Base-by-base conservation (phyloP, 2,113 vertebrate genomes). In the Myrmecobius fasciatus region DNA sequence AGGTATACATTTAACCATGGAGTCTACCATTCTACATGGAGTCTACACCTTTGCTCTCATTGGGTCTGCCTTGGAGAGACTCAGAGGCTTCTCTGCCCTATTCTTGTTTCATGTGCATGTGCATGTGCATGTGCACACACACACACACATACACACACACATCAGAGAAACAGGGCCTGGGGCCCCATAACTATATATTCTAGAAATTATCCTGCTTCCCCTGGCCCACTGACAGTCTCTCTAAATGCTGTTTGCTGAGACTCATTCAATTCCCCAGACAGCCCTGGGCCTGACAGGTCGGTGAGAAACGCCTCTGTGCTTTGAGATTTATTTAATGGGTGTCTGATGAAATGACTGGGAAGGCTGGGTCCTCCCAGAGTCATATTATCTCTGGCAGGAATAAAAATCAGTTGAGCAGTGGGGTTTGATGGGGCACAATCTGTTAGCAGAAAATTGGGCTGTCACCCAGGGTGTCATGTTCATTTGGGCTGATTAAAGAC, bases 391-490 rank as follows among this genome's bases (percentile, higher is more conserved):
- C 98, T 97, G 95, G 98, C 98, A 99, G 98, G 98, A 99, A 99
- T 99, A 99, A 99, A 98, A 98, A 98, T 98, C 99, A 97, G 98
- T 97, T 98, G 98, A 98, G 97, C 96, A 95, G 98, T 89, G 95
- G 98, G 98, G 95, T 97, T 98, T 98, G 99, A 99, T 99, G 98
- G 92, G 99, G 99, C 96, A 96, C 99, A 99, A 99, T 99, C 99
- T 98, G 99, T 99, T 99, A 99, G 97, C 98, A 97, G 99, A 98
- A 99, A 99, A 99, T 99, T 99, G 99, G 99, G 99, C 99, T 99
- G 99, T 99, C 99, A 99, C 98, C 98, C 98, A 97, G 98, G 83
- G 97, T 98, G 99, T 99, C 99, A 98, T 99, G 99, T 98, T 99
- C 99, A 98, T 99, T 99, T 98, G 98, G 99, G 98, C 98, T 99